phyloP scores from a whole-genome alignment of 2,113 vertebrate genomes.

The Carlito syrichta region DNA sequence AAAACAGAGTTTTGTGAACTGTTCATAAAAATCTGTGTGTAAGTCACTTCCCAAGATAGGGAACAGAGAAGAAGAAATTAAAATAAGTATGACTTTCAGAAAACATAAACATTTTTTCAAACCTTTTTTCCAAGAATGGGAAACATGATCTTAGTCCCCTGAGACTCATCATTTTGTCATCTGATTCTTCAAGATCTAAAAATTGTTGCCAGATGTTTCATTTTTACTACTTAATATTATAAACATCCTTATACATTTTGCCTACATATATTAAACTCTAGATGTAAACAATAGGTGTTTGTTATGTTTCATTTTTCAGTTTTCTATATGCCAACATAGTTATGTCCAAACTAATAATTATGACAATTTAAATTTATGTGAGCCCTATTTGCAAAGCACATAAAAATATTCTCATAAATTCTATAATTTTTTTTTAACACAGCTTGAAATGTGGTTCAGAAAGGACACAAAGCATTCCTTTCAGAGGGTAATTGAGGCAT shows the following conservation, averaged over 20 bases:
- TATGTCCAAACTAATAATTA: conserved; percentile 12
- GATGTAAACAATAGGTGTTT: not conserved
- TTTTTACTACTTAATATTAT: conserved; percentile 38
- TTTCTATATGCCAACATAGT: not conserved
- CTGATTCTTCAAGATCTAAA: conserved; percentile 43
- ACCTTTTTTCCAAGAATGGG: conserved; percentile 1
- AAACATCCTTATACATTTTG: conserved; percentile 36
- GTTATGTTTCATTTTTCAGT: not conserved
- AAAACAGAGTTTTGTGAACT: not conserved
- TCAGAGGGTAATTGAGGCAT: not conserved
- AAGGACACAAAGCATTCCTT: conserved; percentile 14
- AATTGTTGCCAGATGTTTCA: conserved; percentile 58
- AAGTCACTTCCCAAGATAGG: conserved; percentile 1
- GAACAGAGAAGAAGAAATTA: not conserved
- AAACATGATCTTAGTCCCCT: conserved; percentile 30
- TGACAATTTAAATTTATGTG: not conserved
- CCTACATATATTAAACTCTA: not conserved
- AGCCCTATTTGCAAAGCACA: not conserved
- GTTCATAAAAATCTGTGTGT: conserved; percentile 12
- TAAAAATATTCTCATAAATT: not conserved
- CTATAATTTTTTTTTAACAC: not conserved
- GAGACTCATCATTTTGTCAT: conserved; percentile 50
- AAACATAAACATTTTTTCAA: not conserved
- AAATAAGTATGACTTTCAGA: conserved; percentile 19
- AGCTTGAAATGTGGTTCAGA: not conserved